Percentiles rank a stretch among this genome's conserved stretches.
Conservation (phyloP, 92 coral and sea anemone species). For the Zoanthus gigantus region DNA sequence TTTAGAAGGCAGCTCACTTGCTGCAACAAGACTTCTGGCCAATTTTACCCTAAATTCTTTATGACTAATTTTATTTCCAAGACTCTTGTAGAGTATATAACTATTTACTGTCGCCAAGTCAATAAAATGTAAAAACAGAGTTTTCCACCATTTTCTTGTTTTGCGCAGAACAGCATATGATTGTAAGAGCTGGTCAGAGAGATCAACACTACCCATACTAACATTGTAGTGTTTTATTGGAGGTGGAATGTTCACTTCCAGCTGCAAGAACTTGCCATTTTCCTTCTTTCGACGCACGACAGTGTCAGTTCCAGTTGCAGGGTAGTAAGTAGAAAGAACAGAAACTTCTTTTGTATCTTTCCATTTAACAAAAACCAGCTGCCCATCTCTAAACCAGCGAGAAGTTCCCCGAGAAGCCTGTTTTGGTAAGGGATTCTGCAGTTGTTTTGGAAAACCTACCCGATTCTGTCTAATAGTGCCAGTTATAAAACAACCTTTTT, state of each 20-base stretch:
- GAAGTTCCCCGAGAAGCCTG: slow-evolving; percentile 40
- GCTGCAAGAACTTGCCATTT: slow-evolving; percentile 9
- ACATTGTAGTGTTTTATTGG: slow-evolving; percentile 42
- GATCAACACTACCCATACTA: slow-evolving; percentile 10
- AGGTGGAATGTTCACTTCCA: slow-evolving; percentile 49
- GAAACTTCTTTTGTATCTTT: slow-evolving; percentile 54
- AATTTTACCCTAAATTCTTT: not conserved
- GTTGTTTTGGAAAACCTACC: not conserved
- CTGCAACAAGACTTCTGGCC: not conserved
- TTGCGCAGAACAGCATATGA: slow-evolving; percentile 28
- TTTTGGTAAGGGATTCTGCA: slow-evolving; percentile 1
- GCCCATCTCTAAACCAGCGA: slow-evolving; percentile 46
- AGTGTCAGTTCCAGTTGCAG: slow-evolving; percentile 46
- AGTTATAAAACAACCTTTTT: slow-evolving; percentile 18
- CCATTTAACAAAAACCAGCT: slow-evolving; percentile 45
- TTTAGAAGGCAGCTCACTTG: not conserved
- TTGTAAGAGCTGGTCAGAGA: slow-evolving; percentile 58
- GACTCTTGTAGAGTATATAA: slow-evolving; percentile 18
- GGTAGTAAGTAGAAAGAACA: slow-evolving; percentile 42
- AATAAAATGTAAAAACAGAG: too few species aligned
- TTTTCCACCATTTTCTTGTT: too few species aligned
- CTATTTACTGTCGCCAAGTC: slow-evolving; percentile 32
- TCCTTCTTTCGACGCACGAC: slow-evolving; percentile 25
- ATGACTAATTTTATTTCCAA: not conserved
- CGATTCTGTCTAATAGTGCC: not conserved